A percentile compares a stretch with the other conserved stretches of the same genome.
These are phyloP conservation scores for Palaemon carinicauda DNA, from an alignment of 1,140 invertebrate genomes.

Conservation along the genomic window DNA sequence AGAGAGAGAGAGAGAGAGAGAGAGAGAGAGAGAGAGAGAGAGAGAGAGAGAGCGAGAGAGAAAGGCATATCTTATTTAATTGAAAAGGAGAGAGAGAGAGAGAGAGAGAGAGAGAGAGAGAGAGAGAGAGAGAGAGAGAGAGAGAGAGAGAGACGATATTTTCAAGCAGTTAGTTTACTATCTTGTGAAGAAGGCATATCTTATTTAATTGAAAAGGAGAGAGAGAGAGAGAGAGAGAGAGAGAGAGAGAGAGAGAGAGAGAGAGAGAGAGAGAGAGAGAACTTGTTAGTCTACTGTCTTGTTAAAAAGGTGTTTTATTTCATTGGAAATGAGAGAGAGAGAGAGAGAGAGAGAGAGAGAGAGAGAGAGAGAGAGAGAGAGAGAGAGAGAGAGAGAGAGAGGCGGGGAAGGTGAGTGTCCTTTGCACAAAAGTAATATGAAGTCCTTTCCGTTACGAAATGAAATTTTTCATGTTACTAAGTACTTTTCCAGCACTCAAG, in stretches of 20 bases:
- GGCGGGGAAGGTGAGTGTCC: too few relatives aligned
- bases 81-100: conserved; percentile 9
- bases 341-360: background rate
- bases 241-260: background rate
- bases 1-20: conserved; percentile 28
- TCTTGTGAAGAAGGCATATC: background rate
- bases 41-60: background rate
- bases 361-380: background rate
- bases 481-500: too few relatives aligned
- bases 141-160: background rate
- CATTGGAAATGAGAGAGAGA: background rate
- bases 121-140: conserved; percentile 1
- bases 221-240: background rate
- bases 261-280: too few relatives aligned
- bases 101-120: conserved; percentile 31
- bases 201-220: background rate
- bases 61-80: background rate
- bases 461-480: too few relatives aligned
- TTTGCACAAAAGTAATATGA: too few relatives aligned
- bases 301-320: background rate
- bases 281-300: background rate
- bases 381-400: too few relatives aligned
- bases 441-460: too few relatives aligned
- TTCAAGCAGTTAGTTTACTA: background rate
- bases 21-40: conserved; percentile 26